A percentile compares a stretch with the other conserved stretches of the same genome.
phyloP scores from a whole-genome alignment of 2,888 invertebrate species.

The Willowsia nigromaculata region DNA sequence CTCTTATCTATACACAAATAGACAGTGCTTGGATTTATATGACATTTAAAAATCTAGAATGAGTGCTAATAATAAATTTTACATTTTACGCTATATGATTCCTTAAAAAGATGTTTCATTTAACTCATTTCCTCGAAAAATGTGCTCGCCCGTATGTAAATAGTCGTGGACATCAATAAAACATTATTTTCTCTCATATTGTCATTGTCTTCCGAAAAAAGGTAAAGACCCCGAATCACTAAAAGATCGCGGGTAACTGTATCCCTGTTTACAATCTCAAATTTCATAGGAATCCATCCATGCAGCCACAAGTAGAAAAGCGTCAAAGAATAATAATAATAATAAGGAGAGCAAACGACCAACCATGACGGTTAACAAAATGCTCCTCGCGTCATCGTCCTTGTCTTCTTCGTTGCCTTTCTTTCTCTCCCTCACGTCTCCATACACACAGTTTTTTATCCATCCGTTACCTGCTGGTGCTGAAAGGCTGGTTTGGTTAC shows the following conservation, averaged over 20 bases:
- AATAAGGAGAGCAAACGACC: slow-evolving; percentile 32
- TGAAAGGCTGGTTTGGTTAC: neutral
- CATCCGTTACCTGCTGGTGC: slow-evolving; percentile 28
- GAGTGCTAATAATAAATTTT: neutral
- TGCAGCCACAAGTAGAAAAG: slow-evolving; percentile 54
- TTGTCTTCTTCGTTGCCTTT: slow-evolving; percentile 26
- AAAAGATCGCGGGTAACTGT: slow-evolving; percentile 59
- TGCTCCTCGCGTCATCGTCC: slow-evolving; percentile 1
- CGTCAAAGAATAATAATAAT: slow-evolving; percentile 55
- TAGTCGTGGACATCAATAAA: neutral
- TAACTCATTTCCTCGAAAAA: neutral
- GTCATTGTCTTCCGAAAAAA: slow-evolving; percentile 14
- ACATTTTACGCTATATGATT: neutral
- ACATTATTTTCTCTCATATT: neutral
- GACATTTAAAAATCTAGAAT: neutral
- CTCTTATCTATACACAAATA: neutral
- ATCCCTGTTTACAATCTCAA: slow-evolving; percentile 62
- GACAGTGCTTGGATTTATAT: neutral
- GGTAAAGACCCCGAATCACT: slow-evolving; percentile 29
- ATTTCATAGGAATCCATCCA: slow-evolving; percentile 61
- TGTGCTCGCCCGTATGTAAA: neutral
- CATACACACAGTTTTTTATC: neutral
- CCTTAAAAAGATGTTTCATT: neutral
- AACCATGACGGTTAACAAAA: slow-evolving; percentile 38
- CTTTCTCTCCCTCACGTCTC: neutral